A percentile compares a stretch with the other conserved stretches of the same genome.
Evolutionary conservation across 2,113 vertebrate species (phyloP).

Genomic region (Poeciliopsis retropinna): DNA sequence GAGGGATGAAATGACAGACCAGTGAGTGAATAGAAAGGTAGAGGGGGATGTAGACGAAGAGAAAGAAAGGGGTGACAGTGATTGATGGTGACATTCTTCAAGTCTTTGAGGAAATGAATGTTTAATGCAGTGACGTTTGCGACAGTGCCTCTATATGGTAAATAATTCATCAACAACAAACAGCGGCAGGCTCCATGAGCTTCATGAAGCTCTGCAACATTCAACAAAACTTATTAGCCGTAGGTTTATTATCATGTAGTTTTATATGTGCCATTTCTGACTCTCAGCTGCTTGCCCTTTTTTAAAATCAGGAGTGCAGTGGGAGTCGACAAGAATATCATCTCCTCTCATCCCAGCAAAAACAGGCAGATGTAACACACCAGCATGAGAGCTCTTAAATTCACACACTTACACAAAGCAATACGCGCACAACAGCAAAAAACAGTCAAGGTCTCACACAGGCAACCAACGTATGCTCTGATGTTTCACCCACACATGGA

Average conservation of each 20-base stretch:
- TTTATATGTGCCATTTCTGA: conserved; percentile 17
- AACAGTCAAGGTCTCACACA: conserved; percentile 18
- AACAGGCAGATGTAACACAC: conserved; percentile 41
- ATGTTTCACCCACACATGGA: conserved; percentile 49
- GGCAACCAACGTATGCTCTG: conserved; percentile 25
- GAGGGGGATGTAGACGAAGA: conserved; percentile 13
- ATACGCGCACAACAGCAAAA: neutral
- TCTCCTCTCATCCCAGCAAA: conserved; percentile 48
- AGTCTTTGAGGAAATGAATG: conserved; percentile 70
- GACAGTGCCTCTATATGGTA: conserved; percentile 36
- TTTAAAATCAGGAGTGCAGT: conserved; percentile 20
- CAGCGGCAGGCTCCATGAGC: conserved; percentile 39
- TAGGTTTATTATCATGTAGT: conserved; percentile 7
- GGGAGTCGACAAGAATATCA: conserved; percentile 47
- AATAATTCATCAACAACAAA: conserved; percentile 75
- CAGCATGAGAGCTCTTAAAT: conserved; percentile 39
- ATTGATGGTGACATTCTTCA: conserved; percentile 76
- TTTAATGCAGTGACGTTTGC: conserved; percentile 71
- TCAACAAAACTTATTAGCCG: conserved; percentile 14
- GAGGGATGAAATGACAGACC: conserved; percentile 24
- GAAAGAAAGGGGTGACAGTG: conserved; percentile 55
- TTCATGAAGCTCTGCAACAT: conserved; percentile 22
- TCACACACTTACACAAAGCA: conserved; percentile 1
- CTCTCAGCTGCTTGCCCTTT: conserved; percentile 5
- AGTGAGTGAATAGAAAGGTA: conserved; percentile 11